A percentile compares a stretch with the other conserved stretches of the same genome.
Evolutionary conservation across 2,113 vertebrate genomes (phyloP).

Genomic region (Colossoma macropomum): DNA sequence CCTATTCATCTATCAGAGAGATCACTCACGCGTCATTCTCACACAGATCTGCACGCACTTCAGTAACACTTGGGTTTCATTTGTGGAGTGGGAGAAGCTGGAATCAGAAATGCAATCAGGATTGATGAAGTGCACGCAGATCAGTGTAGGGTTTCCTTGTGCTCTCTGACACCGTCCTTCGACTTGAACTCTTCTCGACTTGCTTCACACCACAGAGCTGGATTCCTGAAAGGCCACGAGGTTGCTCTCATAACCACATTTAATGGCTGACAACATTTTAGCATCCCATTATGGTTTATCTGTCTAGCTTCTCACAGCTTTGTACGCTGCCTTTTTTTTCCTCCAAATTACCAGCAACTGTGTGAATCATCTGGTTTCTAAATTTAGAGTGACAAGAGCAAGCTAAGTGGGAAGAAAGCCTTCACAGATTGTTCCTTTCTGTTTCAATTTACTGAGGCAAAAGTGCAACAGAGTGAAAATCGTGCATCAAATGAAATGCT

Average conservation of each 20-base stretch:
- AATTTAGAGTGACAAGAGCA: conserved; percentile 35
- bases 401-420: neutral
- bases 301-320: neutral
- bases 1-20: conserved; percentile 27
- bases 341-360: conserved; percentile 27
- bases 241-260: conserved; percentile 38
- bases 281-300: conserved; percentile 41
- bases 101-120: conserved; percentile 18
- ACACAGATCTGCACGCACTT: conserved; percentile 25
- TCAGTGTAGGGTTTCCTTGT: conserved; percentile 14
- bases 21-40: conserved; percentile 6
- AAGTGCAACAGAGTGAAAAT: conserved; percentile 12
- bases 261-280: conserved; percentile 38
- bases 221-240: conserved; percentile 34
- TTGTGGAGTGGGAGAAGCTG: neutral
- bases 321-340: neutral
- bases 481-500: conserved; percentile 28
- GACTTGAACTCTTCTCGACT: conserved; percentile 46
- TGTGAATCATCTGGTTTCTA: conserved; percentile 27
- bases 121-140: conserved; percentile 41
- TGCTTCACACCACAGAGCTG: conserved; percentile 35
- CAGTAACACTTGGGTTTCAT: conserved; percentile 27
- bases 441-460: conserved; percentile 27
- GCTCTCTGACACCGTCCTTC: conserved; percentile 25
- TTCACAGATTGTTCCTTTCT: conserved; percentile 7